Evolutionary conservation across 1,140 invertebrate species (phyloP).

Genomic region (Gerris buenoi): DNA sequence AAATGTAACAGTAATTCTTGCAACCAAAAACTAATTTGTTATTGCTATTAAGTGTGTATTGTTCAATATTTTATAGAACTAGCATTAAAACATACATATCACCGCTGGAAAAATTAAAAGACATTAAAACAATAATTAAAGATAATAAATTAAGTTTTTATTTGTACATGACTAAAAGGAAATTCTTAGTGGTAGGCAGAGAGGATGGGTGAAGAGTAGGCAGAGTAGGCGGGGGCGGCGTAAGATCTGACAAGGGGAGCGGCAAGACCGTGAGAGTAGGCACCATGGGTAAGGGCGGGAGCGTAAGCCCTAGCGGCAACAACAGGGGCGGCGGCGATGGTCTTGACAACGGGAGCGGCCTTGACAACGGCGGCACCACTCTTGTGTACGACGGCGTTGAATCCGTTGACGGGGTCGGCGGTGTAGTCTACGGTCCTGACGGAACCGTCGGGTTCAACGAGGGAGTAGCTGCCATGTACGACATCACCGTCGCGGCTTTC

Average conservation of each 20-base stretch:
- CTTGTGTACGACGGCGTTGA: constrained; percentile 22
- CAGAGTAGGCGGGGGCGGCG: neutral
- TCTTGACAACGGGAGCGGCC: neutral
- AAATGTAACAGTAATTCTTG: too few species aligned
- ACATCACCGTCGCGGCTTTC: constrained; percentile 20
- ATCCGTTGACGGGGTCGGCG: constrained; percentile 18
- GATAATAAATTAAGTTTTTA: neutral
- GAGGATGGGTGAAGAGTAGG: neutral
- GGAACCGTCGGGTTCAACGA: neutral
- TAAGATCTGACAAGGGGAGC: neutral
- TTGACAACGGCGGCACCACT: constrained; percentile 12
- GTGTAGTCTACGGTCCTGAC: constrained; percentile 13
- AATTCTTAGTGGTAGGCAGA: neutral
- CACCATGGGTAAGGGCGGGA: neutral
- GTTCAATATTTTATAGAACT: too few species aligned
- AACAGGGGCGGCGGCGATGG: neutral
- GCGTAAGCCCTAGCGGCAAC: neutral
- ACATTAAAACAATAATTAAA: too few species aligned
- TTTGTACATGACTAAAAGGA: neutral
- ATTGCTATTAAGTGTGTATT: too few species aligned
- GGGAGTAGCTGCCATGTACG: constrained; percentile 2
- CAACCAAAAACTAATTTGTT: too few species aligned
- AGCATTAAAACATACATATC: too few species aligned
- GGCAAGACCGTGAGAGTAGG: neutral
- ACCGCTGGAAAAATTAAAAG: too few species aligned